Evolutionary conservation across 2,797 vertebrate genomes (phyloP).

Genomic region (Catostomus latipinnis): DNA sequence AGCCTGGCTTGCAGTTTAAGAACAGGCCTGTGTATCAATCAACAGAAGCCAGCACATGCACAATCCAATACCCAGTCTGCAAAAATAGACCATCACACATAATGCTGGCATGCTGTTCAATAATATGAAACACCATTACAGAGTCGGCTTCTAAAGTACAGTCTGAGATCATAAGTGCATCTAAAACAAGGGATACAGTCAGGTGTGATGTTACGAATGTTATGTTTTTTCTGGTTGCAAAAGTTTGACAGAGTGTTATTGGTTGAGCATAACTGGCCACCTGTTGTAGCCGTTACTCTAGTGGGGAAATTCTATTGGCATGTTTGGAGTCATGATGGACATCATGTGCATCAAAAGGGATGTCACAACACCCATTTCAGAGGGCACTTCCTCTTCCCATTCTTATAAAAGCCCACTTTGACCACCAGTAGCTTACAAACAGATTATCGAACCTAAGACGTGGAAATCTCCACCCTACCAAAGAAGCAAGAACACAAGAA

Average conservation of each 20-base stretch:
- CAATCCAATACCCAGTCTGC: slow-evolving; percentile 44
- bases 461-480: background rate
- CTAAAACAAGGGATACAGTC: slow-evolving; percentile 39
- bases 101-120: slow-evolving; percentile 43
- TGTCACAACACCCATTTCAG: slow-evolving; percentile 48
- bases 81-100: slow-evolving; percentile 60
- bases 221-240: slow-evolving; percentile 34
- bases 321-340: slow-evolving; percentile 46
- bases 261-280: slow-evolving; percentile 46
- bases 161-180: slow-evolving; percentile 2
- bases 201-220: slow-evolving; percentile 24
- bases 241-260: slow-evolving; percentile 14
- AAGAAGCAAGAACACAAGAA: background rate
- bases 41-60: slow-evolving; percentile 54
- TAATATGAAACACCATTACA: slow-evolving; percentile 42
- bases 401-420: slow-evolving; percentile 55
- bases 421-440: slow-evolving; percentile 21
- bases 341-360: slow-evolving; percentile 55
- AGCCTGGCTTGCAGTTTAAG: slow-evolving; percentile 56
- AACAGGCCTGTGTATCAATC: slow-evolving; percentile 61
- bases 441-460: slow-evolving; percentile 8
- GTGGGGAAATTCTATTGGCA: slow-evolving; percentile 49
- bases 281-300: slow-evolving; percentile 47
- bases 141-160: slow-evolving; percentile 19
- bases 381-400: slow-evolving; percentile 48